Conservation (phyloP, 2,113 vertebrate genomes). For the Myrmecobius fasciatus region DNA sequence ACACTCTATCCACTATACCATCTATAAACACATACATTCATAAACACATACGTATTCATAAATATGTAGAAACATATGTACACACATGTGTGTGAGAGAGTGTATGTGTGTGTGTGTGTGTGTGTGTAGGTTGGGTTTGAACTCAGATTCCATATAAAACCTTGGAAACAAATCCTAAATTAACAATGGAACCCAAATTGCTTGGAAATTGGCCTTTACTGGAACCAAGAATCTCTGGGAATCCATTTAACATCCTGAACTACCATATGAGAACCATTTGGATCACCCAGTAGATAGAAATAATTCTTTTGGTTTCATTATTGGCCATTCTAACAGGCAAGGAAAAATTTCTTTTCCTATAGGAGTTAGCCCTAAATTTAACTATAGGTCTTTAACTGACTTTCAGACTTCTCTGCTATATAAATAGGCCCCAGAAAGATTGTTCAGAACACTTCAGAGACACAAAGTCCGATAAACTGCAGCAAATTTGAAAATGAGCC, state of each 20-base stretch:
- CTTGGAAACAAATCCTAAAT: background rate
- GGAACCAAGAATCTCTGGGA: constrained; percentile 44
- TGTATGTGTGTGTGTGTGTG: no score
- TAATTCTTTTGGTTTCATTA: constrained; percentile 16
- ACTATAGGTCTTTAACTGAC: background rate
- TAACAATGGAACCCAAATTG: background rate
- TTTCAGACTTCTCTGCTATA: constrained; percentile 7
- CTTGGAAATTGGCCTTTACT: background rate
- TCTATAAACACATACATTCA: background rate
- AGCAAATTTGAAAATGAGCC: constrained; percentile 67
- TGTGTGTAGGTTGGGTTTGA: no score
- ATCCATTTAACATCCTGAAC: constrained; percentile 41
- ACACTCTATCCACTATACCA: no score
- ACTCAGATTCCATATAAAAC: background rate
- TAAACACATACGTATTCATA: background rate
- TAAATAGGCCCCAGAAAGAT: constrained; percentile 60
- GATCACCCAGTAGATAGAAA: background rate
- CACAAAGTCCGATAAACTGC: constrained; percentile 52
- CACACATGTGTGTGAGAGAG: no score
- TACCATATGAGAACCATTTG: constrained; percentile 37
- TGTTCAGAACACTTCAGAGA: constrained; percentile 40
- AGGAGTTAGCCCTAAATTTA: constrained; percentile 27
- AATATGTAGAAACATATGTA: no score
- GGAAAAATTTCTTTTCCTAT: constrained; percentile 7
- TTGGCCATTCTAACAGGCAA: constrained; percentile 25